Evolutionary conservation across 2,888 invertebrate genomes (phyloP).

Genomic region (Unio delphinus): DNA sequence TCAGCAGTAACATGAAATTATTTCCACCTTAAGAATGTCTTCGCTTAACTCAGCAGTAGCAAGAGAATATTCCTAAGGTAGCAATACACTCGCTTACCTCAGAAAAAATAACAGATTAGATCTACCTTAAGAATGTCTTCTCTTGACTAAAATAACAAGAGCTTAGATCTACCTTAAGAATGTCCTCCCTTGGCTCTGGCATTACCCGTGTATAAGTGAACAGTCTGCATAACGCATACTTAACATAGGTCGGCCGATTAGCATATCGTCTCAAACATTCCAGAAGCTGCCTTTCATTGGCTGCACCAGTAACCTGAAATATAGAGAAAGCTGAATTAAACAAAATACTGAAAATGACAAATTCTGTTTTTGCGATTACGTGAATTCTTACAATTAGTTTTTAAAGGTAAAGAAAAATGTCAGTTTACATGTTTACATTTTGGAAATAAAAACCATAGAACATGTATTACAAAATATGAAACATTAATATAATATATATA

Average conservation of each 20-base stretch:
- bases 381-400: too few relatives aligned
- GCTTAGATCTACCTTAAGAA: slow-evolving; percentile 74
- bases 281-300: slow-evolving; percentile 76
- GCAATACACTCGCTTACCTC: too few relatives aligned
- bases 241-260: slow-evolving; percentile 77
- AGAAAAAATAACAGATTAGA: background rate
- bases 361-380: background rate
- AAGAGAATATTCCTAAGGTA: too few relatives aligned
- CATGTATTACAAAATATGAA: too few relatives aligned
- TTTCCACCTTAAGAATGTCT: too few relatives aligned
- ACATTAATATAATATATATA: too few relatives aligned
- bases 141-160: slow-evolving; percentile 69
- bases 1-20: too few relatives aligned
- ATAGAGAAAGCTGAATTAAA: background rate
- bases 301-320: slow-evolving; percentile 75
- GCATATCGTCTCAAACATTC: slow-evolving; percentile 77
- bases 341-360: background rate
- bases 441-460: too few relatives aligned
- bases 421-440: too few relatives aligned
- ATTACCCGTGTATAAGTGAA: slow-evolving; percentile 72
- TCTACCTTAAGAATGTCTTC: slow-evolving; percentile 78
- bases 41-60: too few relatives aligned
- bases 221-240: slow-evolving; percentile 79
- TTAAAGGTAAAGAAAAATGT: too few relatives aligned
- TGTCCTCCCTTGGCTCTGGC: slow-evolving; percentile 77